Conservation (phyloP, 2,113 vertebrate genomes). For the Podarcis cretensis region DNA sequence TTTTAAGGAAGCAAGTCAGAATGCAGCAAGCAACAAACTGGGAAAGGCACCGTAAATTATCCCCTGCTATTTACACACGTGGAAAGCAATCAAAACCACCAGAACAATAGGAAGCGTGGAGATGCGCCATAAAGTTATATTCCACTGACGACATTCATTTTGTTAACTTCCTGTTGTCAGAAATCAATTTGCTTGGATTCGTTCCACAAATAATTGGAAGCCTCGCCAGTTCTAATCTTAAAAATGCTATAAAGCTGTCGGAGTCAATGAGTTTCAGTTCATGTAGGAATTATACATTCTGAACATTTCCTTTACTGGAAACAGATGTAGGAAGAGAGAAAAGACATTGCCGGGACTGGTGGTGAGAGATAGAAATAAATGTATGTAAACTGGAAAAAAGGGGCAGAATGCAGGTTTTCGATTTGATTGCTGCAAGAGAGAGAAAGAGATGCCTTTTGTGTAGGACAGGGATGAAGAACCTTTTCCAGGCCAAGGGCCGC, state of each 20-base stretch:
- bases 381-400: not conserved
- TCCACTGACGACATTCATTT: conserved; percentile 10
- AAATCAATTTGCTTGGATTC: conserved; percentile 30
- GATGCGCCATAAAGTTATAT: not conserved
- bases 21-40: not conserved
- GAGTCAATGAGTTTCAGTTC: not conserved
- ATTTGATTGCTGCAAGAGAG: no score
- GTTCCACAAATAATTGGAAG: not conserved
- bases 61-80: not conserved
- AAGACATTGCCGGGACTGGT: not conserved
- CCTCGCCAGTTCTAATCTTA: conserved; percentile 17
- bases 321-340: not conserved
- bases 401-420: no score
- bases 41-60: not conserved
- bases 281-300: not conserved
- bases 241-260: conserved; percentile 23
- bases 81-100: conserved; percentile 22
- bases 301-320: not conserved
- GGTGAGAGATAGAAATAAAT: not conserved
- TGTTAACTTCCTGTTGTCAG: conserved; percentile 29
- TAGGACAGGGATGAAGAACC: no score
- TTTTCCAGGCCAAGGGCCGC: no score
- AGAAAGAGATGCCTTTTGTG: no score
- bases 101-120: not conserved
- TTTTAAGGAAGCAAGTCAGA: not conserved